Percentiles rank a stretch among this genome's conserved stretches.
These are phyloP conservation scores for Ia io DNA, from an alignment of 2,113 vertebrate species.

Conservation along the genomic window DNA sequence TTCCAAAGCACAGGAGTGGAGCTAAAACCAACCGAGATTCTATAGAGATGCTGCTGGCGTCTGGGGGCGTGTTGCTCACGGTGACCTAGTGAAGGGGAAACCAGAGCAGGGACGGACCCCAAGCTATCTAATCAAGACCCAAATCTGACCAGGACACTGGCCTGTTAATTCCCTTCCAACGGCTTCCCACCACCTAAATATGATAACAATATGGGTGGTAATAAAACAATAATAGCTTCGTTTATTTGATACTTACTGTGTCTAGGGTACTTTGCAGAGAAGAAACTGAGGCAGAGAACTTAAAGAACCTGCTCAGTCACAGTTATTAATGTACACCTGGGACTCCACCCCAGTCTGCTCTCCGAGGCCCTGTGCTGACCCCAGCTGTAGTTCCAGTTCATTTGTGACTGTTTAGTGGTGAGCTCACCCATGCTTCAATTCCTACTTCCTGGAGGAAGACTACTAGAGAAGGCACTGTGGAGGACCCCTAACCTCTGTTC, in stretches of 20 bases:
- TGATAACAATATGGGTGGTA: not conserved
- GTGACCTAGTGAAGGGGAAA: not conserved
- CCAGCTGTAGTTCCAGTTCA: not conserved
- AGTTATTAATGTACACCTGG: not conserved
- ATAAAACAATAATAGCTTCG: not conserved
- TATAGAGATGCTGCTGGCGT: conserved; percentile 8
- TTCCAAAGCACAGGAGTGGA: conserved; percentile 23
- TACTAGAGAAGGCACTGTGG: not conserved
- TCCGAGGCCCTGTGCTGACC: not conserved
- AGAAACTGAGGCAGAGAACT: not conserved
- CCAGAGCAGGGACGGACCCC: not conserved
- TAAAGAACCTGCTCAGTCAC: not conserved
- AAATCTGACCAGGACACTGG: not conserved
- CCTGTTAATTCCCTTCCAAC: not conserved
- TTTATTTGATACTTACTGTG: not conserved
- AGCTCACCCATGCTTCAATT: not conserved
- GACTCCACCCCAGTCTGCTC: not conserved
- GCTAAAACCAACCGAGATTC: conserved; percentile 38
- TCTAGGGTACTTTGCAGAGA: not conserved
- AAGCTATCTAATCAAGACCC: not conserved
- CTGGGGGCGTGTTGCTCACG: not conserved
- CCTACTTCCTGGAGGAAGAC: not conserved
- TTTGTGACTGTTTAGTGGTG: not conserved
- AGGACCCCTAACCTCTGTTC: not conserved
- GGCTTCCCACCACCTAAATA: not conserved